phyloP scores from a whole-genome alignment of 1,140 invertebrate genomes.

The Hermetia illucens region DNA sequence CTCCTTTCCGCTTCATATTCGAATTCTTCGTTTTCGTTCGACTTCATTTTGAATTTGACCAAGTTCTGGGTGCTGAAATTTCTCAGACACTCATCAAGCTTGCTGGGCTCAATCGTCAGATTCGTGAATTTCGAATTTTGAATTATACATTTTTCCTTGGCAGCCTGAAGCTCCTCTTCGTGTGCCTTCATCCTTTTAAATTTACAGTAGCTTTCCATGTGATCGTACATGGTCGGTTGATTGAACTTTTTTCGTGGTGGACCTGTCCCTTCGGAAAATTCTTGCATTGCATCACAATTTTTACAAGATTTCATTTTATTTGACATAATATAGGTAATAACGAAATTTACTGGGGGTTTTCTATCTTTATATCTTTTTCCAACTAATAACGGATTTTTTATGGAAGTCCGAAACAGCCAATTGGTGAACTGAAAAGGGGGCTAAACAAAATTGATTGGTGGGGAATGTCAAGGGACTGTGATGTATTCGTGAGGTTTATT shows the following conservation, averaged over 20 bases:
- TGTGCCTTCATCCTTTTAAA: constrained; percentile 7
- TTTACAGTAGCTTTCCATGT: constrained; percentile 5
- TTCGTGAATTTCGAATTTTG: constrained; percentile 5
- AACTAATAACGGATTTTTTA: too few relatives aligned
- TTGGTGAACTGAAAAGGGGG: too few relatives aligned
- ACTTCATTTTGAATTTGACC: background rate
- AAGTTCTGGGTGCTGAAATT: constrained; percentile 9
- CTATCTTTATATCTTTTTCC: too few relatives aligned
- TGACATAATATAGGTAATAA: constrained; percentile 3
- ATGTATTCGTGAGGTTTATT: too few relatives aligned
- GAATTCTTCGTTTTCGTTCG: background rate
- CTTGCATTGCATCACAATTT: constrained; percentile 8
- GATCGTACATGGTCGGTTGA: constrained; percentile 9
- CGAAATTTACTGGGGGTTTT: background rate
- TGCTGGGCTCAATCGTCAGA: background rate
- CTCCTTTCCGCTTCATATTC: background rate
- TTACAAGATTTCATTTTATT: constrained; percentile 5
- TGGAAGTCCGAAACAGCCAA: too few relatives aligned
- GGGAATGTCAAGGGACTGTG: too few relatives aligned
- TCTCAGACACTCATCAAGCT: constrained; percentile 3
- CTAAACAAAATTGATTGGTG: too few relatives aligned
- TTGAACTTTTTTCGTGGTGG: constrained; percentile 4
- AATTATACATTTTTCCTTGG: constrained; percentile 6
- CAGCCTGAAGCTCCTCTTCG: background rate
- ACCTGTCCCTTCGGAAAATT: constrained; percentile 1